Base-by-base conservation (phyloP, 2,113 vertebrate species). In the Larimichthys crocea region DNA sequence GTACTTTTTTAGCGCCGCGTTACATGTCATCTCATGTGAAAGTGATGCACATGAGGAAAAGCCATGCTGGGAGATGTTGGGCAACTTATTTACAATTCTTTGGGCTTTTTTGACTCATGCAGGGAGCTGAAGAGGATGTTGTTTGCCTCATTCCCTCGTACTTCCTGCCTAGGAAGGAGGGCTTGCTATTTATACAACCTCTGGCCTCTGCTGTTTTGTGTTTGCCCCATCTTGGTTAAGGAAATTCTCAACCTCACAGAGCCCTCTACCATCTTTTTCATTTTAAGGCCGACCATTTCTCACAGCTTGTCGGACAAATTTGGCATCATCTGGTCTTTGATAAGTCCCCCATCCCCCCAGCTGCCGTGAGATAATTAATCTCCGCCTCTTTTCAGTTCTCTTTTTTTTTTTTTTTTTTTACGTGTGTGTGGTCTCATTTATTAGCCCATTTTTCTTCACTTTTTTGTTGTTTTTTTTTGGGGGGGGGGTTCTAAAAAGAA, bases 141-240 rank as follows among this genome's bases (percentile, higher is more conserved):
- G 44, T 22, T 79, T 81, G 61, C 61, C 59, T 83, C 65, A 48
- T 59, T 46, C 48, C 35, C 74, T 62, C n/a, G 2, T 46, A 49
- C 62, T 79, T 85, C 74, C 82, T 86, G 78, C 31, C 8, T 17
- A 46, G 53, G 62, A 56, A 77, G 70, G 50, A 57, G 65, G 19
- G 49, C 24, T 61, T 46, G 64, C 85, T 89, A 48, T 92, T 90
- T 87, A 59, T 82, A 42, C 53, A 88, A 78, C 76, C 80, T 64
- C 77, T 73, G 76, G 52, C 78, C 85, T 81, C 26, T 50, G 16
- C 53, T 70, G 26, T 52, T 83, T 48, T 74, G 53, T 26, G 26
- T 86, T 76, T 82, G 63, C 80, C 71, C 60, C 35, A 16, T 60
- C 49, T 60, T 46, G 53, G 74, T 79, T 35, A 75, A 83, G 56